Evolutionary conservation across 2,797 vertebrate species (phyloP).

Genomic region (Prunella strophiata): DNA sequence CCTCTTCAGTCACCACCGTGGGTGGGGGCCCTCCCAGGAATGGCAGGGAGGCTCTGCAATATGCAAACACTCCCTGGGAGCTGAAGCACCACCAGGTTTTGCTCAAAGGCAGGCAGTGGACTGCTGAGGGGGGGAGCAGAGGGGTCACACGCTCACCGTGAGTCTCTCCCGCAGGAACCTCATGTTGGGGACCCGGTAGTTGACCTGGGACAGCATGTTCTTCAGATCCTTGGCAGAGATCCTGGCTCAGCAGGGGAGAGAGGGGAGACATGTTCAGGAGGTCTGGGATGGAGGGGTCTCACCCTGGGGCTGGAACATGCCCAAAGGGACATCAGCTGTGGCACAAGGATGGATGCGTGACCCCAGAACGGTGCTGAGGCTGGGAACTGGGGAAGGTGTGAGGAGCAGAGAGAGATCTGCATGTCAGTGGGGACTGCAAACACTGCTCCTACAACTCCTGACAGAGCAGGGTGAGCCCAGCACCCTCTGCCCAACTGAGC

Average conservation of each 20-base stretch:
- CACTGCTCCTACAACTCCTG: background rate
- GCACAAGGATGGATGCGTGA: rapidly evolving
- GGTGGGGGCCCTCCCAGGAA: slow-evolving; percentile 34
- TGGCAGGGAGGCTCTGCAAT: background rate
- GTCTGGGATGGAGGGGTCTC: background rate
- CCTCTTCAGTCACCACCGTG: slow-evolving; percentile 18
- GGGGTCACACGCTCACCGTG: slow-evolving; percentile 80
- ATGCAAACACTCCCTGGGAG: background rate
- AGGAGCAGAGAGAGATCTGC: background rate
- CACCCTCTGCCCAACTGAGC: rapidly evolving
- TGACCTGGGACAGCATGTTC: slow-evolving; percentile 97
- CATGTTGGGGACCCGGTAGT: slow-evolving; percentile 98
- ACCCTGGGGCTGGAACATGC: background rate
- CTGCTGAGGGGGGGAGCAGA: rapidly evolving
- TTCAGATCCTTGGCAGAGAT: slow-evolving; percentile 99
- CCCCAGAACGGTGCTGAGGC: background rate
- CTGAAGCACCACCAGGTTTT: background rate
- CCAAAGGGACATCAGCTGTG: background rate
- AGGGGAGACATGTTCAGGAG: background rate
- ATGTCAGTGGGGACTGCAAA: background rate
- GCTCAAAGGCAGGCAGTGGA: background rate
- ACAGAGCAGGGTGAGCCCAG: background rate
- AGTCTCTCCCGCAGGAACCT: slow-evolving; percentile 94
- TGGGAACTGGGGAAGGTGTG: background rate
- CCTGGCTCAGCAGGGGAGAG: slow-evolving; percentile 67